Conservation (phyloP, 1,140 invertebrate genomes). For the Calephelis virginiensis region DNA sequence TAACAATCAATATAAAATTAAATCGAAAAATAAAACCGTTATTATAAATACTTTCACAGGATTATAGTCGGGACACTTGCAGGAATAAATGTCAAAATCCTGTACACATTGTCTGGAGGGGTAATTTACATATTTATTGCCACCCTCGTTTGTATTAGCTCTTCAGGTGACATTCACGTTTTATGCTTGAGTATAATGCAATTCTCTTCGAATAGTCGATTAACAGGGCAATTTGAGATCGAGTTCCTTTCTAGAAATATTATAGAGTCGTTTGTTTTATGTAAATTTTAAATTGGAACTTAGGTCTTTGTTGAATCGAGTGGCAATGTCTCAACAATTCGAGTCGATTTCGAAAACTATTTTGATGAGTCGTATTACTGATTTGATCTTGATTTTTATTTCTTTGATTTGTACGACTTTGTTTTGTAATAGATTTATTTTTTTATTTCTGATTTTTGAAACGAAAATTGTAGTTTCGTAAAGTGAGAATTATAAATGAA, state of each 20-base stretch:
- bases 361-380: neutral
- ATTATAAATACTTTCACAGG: conserved; percentile 1
- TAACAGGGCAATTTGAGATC: conserved; percentile 40
- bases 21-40: conserved; percentile 17
- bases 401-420: too few species aligned
- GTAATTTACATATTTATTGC: conserved; percentile 47
- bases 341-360: neutral
- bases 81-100: conserved; percentile 34
- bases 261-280: conserved; percentile 31
- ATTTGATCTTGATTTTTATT: too few species aligned
- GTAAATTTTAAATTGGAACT: conserved; percentile 31
- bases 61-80: conserved; percentile 10
- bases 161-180: conserved; percentile 40
- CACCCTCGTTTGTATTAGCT: conserved; percentile 44
- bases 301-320: conserved; percentile 12
- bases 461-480: too few species aligned
- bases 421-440: too few species aligned
- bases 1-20: conserved; percentile 25
- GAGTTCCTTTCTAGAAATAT: conserved; percentile 30
- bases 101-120: conserved; percentile 26
- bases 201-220: conserved; percentile 39
- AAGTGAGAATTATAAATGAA: too few species aligned
- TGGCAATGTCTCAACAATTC: neutral
- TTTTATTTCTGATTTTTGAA: too few species aligned
- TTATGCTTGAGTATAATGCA: conserved; percentile 35